Percentiles rank a stretch among this genome's conserved stretches.
These are phyloP conservation scores for Rapana venosa DNA, from an alignment of 2,888 invertebrate species.

Conservation along the genomic window DNA sequence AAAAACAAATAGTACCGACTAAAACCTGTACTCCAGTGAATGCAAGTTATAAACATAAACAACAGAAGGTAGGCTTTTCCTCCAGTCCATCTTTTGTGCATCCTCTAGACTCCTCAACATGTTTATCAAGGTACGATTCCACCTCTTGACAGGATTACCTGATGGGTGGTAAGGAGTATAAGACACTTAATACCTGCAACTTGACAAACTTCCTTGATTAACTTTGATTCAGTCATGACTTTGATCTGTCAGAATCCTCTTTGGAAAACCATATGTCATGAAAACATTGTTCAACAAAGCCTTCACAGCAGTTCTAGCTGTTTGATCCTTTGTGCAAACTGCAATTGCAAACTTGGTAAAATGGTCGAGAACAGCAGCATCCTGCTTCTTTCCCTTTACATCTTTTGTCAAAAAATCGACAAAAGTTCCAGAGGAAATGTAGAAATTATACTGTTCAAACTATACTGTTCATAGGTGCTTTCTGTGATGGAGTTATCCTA, in stretches of 20 bases:
- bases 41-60: constrained; percentile 4
- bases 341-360: constrained; percentile 27
- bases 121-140: neutral
- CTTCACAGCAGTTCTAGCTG: constrained; percentile 9
- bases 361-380: constrained; percentile 32
- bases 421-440: neutral
- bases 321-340: constrained; percentile 15
- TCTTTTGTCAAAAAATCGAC: neutral
- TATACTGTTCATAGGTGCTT: neutral
- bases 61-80: neutral
- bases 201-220: neutral
- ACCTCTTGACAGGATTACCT: constrained; percentile 19
- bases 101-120: constrained; percentile 20
- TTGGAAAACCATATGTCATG: constrained; percentile 17
- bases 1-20: constrained; percentile 8
- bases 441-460: too few relatives aligned
- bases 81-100: constrained; percentile 4
- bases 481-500: neutral
- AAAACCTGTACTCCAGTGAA: constrained; percentile 12
- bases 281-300: constrained; percentile 6
- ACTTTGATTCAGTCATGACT: neutral
- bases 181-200: neutral
- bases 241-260: neutral
- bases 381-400: neutral
- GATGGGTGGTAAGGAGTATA: constrained; percentile 22